Percentiles rank a stretch among this genome's conserved stretches.
phyloP scores from a whole-genome alignment of 2,113 vertebrate genomes.

The Psephotus haematonotus region DNA sequence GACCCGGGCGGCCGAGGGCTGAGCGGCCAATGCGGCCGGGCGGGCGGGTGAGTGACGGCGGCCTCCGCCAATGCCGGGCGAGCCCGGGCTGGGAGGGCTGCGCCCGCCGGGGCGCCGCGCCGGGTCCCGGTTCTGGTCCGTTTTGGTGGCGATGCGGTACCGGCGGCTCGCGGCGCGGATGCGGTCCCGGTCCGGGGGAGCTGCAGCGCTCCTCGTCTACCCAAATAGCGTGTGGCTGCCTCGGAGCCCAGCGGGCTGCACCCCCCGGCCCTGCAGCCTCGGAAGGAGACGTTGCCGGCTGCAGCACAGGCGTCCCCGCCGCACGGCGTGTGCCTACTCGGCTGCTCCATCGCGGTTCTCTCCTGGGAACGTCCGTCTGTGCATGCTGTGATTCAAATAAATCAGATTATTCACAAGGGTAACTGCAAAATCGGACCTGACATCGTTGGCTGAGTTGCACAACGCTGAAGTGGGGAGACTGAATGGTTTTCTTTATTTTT shows the following conservation, averaged over 20 bases:
- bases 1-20: not conserved
- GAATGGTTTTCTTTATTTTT: not conserved
- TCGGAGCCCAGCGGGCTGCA: not conserved
- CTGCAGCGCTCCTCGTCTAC: not conserved
- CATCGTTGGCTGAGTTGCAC: not conserved
- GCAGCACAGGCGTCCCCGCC: not conserved
- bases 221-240: not conserved
- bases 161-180: not conserved
- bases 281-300: not conserved
- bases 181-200: not conserved
- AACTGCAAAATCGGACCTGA: fast-evolving
- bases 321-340: fast-evolving
- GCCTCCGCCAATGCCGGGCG: not conserved
- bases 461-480: fast-evolving
- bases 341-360: not conserved
- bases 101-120: not conserved
- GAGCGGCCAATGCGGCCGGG: not conserved
- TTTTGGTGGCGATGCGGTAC: not conserved
- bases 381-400: fast-evolving
- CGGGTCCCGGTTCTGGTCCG: not conserved
- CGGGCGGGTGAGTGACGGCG: not conserved
- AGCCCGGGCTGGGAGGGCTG: not conserved
- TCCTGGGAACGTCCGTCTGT: fast-evolving
- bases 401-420: not conserved
- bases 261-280: fast-evolving